Evolutionary conservation across 1,140 invertebrate species (phyloP), one percentile per base, ranked within the genome.

Genomic region (Meloidogyne exigua): DNA sequence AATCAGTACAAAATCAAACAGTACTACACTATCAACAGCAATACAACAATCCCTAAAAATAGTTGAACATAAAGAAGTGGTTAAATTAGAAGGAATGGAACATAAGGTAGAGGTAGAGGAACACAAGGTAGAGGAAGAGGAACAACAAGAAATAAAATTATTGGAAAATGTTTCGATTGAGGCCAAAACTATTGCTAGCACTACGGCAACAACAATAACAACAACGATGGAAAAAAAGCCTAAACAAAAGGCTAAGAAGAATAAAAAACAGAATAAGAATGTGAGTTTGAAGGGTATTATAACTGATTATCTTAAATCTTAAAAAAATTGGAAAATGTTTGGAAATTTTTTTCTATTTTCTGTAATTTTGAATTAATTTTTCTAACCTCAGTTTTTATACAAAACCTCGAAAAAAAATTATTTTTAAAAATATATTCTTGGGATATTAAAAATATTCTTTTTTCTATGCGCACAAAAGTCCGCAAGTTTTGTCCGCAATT

Each of bases 201-300:
- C 3, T 39, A 39, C 9, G 4, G 10, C 36, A 39, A 39, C 36
- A 39, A 18, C 49, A 57, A 57, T 9, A 39, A 39, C 36, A 39
- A 18, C 49, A 57, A 57, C 2, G 0, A 9, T 57, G 49, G 49
- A 57, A n/a, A 57, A 57, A 57, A 57, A 57, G 21, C 18, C 18
- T 57, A 57, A 57, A 57, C 18, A 57, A n/a, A 57, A 57, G 49
- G 49, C 18, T 12, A 57, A 57, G 7, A 57, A 57, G 18, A 57
- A 57, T 1, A 57, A n/a, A n/a, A 57, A 57, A 57, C 7, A 18
- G 21, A 57, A 57, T 57, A 57, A 57, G 49, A 57, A 57, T 57
- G 49, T 57, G 49, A 57, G 49, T 57, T 57, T 57, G n/a, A 57
- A 57, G 49, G 49, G 49, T 57, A 9, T 57, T 57, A 57, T 57